Evolutionary conservation across 2,888 invertebrate species (phyloP).

Genomic region (Ectemnius continuus): DNA sequence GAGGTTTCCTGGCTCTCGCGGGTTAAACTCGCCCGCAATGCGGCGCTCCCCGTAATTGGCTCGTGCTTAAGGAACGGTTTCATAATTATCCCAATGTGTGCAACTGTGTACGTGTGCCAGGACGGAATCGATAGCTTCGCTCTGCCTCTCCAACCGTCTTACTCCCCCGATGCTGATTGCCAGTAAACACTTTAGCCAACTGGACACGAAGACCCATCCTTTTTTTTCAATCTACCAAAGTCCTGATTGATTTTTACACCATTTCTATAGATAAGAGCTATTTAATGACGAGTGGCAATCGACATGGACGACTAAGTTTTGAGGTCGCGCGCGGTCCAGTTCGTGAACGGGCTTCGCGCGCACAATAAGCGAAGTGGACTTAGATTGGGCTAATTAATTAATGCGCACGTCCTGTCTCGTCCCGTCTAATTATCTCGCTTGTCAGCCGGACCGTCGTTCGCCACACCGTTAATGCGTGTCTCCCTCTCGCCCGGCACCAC

Average conservation of each 20-base stretch:
- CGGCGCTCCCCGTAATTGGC: conserved; percentile 47
- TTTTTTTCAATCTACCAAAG: too few relatives aligned
- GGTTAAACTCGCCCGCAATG: conserved; percentile 48
- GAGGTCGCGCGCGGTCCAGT: conserved; percentile 61
- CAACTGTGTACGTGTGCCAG: neutral
- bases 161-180: too few relatives aligned
- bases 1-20: conserved; percentile 21
- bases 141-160: too few relatives aligned
- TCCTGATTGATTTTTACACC: too few relatives aligned
- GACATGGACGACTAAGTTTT: conserved; percentile 57
- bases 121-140: conserved; percentile 28
- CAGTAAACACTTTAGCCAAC: too few relatives aligned
- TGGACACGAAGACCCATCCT: too few relatives aligned
- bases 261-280: too few relatives aligned
- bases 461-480: conserved; percentile 65
- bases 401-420: conserved; percentile 77
- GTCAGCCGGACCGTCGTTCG: conserved; percentile 70
- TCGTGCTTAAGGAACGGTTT: conserved; percentile 30
- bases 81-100: conserved; percentile 35
- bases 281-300: conserved; percentile 46
- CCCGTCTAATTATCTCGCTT: conserved; percentile 77
- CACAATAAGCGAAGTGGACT: conserved; percentile 74
- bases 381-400: conserved; percentile 78
- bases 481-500: conserved; percentile 36
- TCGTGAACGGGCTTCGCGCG: conserved; percentile 62